phyloP scores from a whole-genome alignment of 2,888 invertebrate genomes.

The Boloria euphrosyne region DNA sequence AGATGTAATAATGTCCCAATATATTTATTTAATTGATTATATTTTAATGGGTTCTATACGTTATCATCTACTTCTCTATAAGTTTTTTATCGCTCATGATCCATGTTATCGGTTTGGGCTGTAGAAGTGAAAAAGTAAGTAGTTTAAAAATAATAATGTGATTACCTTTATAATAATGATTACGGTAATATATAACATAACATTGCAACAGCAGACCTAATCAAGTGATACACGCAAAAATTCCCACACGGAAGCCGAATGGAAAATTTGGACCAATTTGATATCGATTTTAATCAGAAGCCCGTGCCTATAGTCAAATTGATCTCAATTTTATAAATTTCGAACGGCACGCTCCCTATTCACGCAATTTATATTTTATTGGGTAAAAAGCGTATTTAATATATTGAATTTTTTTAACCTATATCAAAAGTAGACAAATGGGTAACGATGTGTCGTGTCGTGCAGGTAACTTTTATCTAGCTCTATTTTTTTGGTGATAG shows the following conservation, averaged over 20 bases:
- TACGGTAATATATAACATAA: background rate
- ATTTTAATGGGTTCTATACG: too few species aligned
- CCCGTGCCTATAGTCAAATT: conserved; percentile 44
- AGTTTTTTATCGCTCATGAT: too few species aligned
- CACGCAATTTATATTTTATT: conserved; percentile 40
- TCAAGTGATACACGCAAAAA: conserved; percentile 43
- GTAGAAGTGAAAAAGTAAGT: too few species aligned
- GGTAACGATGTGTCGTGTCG: too few species aligned
- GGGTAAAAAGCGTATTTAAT: background rate
- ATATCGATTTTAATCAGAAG: conserved; percentile 43
- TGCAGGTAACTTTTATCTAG: too few species aligned
- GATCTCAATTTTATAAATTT: conserved; percentile 44
- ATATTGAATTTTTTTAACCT: background rate
- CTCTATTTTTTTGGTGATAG: too few species aligned
- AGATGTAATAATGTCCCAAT: too few species aligned
- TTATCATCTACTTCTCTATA: too few species aligned
- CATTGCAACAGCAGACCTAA: conserved; percentile 24
- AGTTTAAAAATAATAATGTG: background rate
- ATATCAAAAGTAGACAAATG: background rate
- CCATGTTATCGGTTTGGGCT: too few species aligned
- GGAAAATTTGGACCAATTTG: conserved; percentile 44
- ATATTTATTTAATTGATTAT: too few species aligned
- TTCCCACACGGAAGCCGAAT: conserved; percentile 68
- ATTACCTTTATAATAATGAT: background rate
- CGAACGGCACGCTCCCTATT: conserved; percentile 27